Percentiles rank a stretch among this genome's conserved stretches.
phyloP scores from a whole-genome alignment of 2,797 vertebrate genomes.

The Eulemur mongoz region DNA sequence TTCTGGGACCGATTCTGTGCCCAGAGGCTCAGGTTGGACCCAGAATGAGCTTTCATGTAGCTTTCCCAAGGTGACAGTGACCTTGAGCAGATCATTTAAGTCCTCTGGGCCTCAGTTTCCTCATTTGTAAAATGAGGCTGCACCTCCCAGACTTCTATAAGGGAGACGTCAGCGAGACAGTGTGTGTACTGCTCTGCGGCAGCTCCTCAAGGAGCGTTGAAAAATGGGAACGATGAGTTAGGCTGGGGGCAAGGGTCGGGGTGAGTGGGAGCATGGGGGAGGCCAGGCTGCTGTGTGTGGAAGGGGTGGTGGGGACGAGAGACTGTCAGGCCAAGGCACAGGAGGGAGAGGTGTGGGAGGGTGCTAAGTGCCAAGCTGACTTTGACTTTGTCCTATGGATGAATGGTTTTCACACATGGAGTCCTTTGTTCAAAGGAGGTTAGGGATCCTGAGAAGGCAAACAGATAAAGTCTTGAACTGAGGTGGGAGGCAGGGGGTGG shows the following conservation, averaged over 20 bases:
- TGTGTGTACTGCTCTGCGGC: background rate
- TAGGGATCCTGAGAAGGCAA: background rate
- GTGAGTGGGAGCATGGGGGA: background rate
- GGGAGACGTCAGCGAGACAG: background rate
- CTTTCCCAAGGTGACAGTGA: background rate
- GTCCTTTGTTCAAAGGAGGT: slow-evolving; percentile 25
- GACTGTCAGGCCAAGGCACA: background rate
- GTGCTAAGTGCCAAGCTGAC: background rate
- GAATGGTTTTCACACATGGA: background rate
- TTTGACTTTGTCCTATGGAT: background rate
- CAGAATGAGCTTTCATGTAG: background rate
- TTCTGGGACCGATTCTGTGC: background rate
- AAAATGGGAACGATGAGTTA: background rate
- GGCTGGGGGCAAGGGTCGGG: background rate
- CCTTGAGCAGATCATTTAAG: slow-evolving; percentile 4
- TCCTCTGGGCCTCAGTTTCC: background rate
- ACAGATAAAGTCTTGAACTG: background rate
- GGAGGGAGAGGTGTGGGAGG: background rate
- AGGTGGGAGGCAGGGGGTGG: background rate
- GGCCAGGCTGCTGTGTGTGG: rapidly evolving
- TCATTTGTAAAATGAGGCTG: background rate
- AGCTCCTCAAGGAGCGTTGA: background rate
- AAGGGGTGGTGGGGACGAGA: background rate
- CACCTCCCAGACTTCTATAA: background rate
- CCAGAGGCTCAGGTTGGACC: background rate